Conservation (phyloP, 2,113 vertebrate genomes). For the Protomyctophum bolini region DNA sequence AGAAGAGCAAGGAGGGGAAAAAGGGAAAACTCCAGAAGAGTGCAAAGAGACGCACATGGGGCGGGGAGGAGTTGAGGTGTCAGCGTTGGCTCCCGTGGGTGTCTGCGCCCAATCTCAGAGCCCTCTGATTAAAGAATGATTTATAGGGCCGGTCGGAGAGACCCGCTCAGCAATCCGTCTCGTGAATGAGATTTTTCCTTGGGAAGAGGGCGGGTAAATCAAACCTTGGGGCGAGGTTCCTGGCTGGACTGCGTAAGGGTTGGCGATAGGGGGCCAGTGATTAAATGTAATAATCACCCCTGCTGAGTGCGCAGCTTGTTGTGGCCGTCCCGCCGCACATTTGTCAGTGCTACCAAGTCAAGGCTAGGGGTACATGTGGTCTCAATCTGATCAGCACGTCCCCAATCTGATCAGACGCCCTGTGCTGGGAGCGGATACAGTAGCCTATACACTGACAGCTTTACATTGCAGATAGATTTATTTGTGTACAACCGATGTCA, state of each 20-base stretch:
- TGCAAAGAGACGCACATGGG: conserved; percentile 32
- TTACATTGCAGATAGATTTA: conserved; percentile 14
- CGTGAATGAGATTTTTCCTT: conserved; percentile 76
- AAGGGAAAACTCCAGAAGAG: conserved; percentile 49
- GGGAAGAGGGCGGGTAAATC: conserved; percentile 81
- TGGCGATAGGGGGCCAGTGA: conserved; percentile 55
- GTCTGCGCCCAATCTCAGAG: conserved; percentile 68
- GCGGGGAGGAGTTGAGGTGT: conserved; percentile 70
- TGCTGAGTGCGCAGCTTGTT: conserved; percentile 57
- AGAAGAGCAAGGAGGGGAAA: conserved; percentile 54
- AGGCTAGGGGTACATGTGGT: conserved; percentile 22
- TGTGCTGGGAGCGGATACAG: conserved; percentile 29
- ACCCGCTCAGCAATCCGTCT: conserved; percentile 79
- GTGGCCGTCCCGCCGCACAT: conserved; percentile 47
- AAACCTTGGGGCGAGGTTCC: conserved; percentile 70
- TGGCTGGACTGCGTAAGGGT: conserved; percentile 53
- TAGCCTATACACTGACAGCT: conserved; percentile 39
- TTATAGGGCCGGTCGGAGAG: conserved; percentile 67
- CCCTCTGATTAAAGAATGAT: conserved; percentile 86
- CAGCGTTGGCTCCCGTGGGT: conserved; percentile 64
- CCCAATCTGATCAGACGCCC: conserved; percentile 27
- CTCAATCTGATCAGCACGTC: neutral
- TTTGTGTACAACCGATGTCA: too few species aligned
- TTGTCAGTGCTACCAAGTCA: conserved; percentile 56
- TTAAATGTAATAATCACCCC: conserved; percentile 72